phyloP scores from a whole-genome alignment of 2,888 invertebrate genomes.

The Melinaea menophilus region DNA sequence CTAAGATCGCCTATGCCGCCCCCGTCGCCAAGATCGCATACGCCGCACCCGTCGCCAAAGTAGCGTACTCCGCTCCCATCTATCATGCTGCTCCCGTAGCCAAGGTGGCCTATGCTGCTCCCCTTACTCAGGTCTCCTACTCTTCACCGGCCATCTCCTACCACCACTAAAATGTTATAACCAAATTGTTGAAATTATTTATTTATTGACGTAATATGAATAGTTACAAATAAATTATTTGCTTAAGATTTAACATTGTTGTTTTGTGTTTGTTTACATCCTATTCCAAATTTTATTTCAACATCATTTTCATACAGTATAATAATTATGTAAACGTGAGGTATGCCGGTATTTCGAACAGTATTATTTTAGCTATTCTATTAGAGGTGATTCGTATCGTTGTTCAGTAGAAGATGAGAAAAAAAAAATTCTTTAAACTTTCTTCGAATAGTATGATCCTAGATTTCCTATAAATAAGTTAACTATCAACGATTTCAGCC shows the following conservation, averaged over 20 bases:
- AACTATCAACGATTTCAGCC: too few species aligned
- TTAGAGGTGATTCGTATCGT: too few species aligned
- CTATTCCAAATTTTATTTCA: too few species aligned
- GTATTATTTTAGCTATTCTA: too few species aligned
- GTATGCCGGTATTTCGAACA: too few species aligned
- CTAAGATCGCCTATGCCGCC: constrained; percentile 35
- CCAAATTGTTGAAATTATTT: constrained; percentile 21
- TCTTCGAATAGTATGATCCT: too few species aligned
- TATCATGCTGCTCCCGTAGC: constrained; percentile 39
- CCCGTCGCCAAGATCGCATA: constrained; percentile 39
- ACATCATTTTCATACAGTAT: too few species aligned
- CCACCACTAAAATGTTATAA: constrained; percentile 57
- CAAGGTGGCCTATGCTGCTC: constrained; percentile 41
- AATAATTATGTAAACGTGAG: too few species aligned
- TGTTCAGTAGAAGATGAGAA: too few species aligned
- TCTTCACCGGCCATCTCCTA: constrained; percentile 60
- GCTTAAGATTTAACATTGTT: neutral
- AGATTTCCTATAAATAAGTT: too few species aligned
- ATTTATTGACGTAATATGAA: constrained; percentile 35
- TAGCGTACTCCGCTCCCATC: constrained; percentile 36
- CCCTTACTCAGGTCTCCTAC: constrained; percentile 50
- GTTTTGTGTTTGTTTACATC: too few species aligned
- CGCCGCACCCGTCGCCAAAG: constrained; percentile 40
- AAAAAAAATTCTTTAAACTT: too few species aligned
- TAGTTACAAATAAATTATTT: constrained; percentile 43